A percentile compares a stretch with the other conserved stretches of the same genome.
Conservation (phyloP, 2,113 vertebrate genomes). For the Tachysurus fulvidraco region DNA sequence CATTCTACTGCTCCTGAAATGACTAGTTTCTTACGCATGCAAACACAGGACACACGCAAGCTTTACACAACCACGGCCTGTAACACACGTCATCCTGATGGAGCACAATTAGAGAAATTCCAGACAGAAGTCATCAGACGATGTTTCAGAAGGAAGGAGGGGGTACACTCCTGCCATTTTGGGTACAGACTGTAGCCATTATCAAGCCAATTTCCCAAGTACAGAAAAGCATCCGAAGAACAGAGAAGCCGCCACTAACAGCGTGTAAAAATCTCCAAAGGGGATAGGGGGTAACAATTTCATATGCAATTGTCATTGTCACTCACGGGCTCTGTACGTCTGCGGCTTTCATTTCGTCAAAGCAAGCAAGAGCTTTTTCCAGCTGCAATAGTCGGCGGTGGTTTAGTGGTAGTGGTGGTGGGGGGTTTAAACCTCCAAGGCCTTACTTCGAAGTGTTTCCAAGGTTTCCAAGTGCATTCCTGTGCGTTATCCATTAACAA, state of each 20-base stretch:
- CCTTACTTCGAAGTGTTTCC: slow-evolving; percentile 27
- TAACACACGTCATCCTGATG: slow-evolving; percentile 48
- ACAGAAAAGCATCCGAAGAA: slow-evolving; percentile 61
- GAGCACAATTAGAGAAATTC: slow-evolving; percentile 60
- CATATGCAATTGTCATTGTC: slow-evolving; percentile 69
- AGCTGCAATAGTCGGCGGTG: slow-evolving; percentile 35
- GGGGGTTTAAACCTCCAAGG: background rate
- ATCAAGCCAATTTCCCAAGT: slow-evolving; percentile 69
- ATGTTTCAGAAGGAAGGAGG: slow-evolving; percentile 61
- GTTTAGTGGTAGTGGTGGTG: background rate
- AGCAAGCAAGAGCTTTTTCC: slow-evolving; percentile 38
- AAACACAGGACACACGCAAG: background rate
- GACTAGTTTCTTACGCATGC: background rate
- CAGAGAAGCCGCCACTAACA: slow-evolving; percentile 68
- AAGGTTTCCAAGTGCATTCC: slow-evolving; percentile 44
- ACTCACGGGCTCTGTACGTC: slow-evolving; percentile 60
- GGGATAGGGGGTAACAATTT: slow-evolving; percentile 67
- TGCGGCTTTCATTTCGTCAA: slow-evolving; percentile 46
- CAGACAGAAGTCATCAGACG: slow-evolving; percentile 65
- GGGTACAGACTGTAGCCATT: slow-evolving; percentile 73
- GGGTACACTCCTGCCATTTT: slow-evolving; percentile 60
- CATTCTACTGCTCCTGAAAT: background rate
- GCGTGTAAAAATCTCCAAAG: slow-evolving; percentile 67
- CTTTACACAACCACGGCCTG: background rate
- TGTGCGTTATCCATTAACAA: slow-evolving; percentile 35